Evolutionary conservation across 2,888 invertebrate species (phyloP).

Genomic region (Pyrrhia umbra): DNA sequence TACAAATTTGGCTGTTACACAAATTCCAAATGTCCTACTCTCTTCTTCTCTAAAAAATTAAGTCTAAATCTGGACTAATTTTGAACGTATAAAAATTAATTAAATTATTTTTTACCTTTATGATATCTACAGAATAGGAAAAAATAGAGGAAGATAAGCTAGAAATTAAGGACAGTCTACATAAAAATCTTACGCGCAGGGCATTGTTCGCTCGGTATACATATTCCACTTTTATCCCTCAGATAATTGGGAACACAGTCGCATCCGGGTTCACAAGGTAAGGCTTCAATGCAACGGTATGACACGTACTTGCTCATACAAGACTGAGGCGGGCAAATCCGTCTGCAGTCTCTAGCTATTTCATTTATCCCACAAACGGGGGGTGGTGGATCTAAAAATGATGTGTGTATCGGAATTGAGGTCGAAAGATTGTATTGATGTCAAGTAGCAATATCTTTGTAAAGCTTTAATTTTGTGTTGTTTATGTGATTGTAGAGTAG

Average conservation of each 20-base stretch:
- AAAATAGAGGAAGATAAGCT: neutral
- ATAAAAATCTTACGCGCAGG: constrained; percentile 57
- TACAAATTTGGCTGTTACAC: too few species aligned
- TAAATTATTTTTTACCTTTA: neutral
- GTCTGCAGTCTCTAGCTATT: constrained; percentile 60
- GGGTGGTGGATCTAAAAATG: constrained; percentile 55
- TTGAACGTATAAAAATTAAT: too few species aligned
- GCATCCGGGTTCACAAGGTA: constrained; percentile 69
- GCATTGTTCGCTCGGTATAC: constrained; percentile 68
- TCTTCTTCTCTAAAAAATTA: too few species aligned
- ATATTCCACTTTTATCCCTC: constrained; percentile 63
- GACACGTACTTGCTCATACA: constrained; percentile 63
- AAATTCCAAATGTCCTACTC: too few species aligned
- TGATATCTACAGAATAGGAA: neutral
- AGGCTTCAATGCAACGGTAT: constrained; percentile 51
- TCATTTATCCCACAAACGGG: constrained; percentile 64
- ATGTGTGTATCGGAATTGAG: neutral
- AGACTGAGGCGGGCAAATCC: constrained; percentile 68
- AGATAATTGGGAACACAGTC: constrained; percentile 70
- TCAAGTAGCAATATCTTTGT: neutral
- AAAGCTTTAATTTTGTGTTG: neutral
- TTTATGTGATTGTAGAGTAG: neutral
- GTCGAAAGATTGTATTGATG: neutral
- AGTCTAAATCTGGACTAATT: too few species aligned
- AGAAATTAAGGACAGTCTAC: neutral